Conservation (phyloP, 1,140 invertebrate genomes). For the Phymorhynchus buccinoides region DNA sequence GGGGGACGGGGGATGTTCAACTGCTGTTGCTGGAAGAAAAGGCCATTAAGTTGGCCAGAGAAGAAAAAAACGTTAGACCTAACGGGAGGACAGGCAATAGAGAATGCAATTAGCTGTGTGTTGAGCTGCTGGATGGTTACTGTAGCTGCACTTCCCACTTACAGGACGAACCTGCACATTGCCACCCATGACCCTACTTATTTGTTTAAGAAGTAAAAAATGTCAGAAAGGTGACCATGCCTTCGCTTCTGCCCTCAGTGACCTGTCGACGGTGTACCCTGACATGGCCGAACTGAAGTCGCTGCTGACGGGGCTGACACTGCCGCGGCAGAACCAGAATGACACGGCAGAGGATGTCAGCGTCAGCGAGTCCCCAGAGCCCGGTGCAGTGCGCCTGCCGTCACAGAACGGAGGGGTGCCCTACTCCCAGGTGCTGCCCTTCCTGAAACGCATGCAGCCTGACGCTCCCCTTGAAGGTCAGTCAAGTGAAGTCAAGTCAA, state of each 20-base stretch:
- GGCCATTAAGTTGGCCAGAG: no score
- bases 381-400: neutral
- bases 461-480: slow-evolving; percentile 72
- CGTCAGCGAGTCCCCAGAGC: neutral
- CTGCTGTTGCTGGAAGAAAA: no score
- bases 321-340: slow-evolving; percentile 71
- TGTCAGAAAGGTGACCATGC: no score
- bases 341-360: neutral
- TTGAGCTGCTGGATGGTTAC: no score
- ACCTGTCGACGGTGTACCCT: slow-evolving; percentile 78
- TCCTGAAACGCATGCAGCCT: slow-evolving; percentile 60
- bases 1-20: no score
- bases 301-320: slow-evolving; percentile 78
- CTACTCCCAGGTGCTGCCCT: slow-evolving; percentile 75
- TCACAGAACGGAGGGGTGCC: slow-evolving; percentile 71
- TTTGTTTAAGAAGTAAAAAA: no score
- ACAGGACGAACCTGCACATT: no score
- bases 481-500: slow-evolving; percentile 48
- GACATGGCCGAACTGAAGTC: slow-evolving; percentile 76
- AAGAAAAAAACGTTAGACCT: no score
- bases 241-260: slow-evolving; percentile 75
- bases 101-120: no score
- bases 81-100: no score
- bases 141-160: no score
- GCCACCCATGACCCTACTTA: no score